Evolutionary conservation across 2,113 vertebrate genomes (phyloP), one percentile per base, ranked within the genome.

Genomic region (Rhynchopsitta pachyrhyncha): DNA sequence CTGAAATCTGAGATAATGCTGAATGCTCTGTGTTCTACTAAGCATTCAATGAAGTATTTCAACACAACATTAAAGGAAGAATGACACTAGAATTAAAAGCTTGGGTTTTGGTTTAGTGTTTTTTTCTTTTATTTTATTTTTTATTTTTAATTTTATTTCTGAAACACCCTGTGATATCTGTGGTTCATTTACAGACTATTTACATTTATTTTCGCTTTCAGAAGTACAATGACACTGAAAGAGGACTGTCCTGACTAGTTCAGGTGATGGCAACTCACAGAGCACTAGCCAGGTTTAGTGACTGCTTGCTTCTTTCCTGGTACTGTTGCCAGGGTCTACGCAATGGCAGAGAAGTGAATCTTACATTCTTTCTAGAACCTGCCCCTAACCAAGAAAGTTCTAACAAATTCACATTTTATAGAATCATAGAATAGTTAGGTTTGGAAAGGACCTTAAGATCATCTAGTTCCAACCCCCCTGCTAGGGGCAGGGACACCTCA

Each of bases 101-200:
- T 1, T 55, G 8, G 9, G 1, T 1, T 1, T 3, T 31, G 9
- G 33, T 23, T 59, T 59, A 59, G 22, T 59, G 20, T 33, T 49
- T 25, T 9, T 5, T 17, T 66, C 31, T 63, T n/a, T 42, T 27
- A 1, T 11, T 62, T 37, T 15, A 11, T 23, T 63, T 46, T 10
- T 14, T 7, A 9, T 49, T 11, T 55, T 75, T 57, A 27, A 9
- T 53, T 68, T 82, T 67, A 19, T 77, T 70, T 83, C n/a, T 78
- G 10, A 78, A 3, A 2, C 6, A 29, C 11, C 47, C 17, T 73
- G 39, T 42, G 44, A 39, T 1, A 8, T 17, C 7, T 74, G 3
- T 74, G 25, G 4, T 2, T 70, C 63, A 31, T 39, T 63, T 31
- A 60, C 12, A 20, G 10, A 66, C 5, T 44, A 83, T 39, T 86